Conservation (phyloP, 1,140 invertebrate species). For the Calephelis nemesis region DNA sequence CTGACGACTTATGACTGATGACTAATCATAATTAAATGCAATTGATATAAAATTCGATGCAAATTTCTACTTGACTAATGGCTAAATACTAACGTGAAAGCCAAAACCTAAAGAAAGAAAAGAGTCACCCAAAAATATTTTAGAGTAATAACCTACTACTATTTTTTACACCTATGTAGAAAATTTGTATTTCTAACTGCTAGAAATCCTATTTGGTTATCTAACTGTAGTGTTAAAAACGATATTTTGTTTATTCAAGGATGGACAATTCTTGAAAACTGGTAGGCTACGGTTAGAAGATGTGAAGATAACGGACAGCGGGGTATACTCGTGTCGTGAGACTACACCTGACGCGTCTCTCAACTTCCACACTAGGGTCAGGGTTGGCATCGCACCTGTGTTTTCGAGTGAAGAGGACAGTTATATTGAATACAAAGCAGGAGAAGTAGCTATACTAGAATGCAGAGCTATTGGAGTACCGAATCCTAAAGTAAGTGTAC, state of each 20-base stretch:
- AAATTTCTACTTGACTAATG: too few species aligned
- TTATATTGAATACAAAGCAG: constrained; percentile 27
- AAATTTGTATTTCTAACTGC: too few species aligned
- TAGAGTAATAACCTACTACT: too few species aligned
- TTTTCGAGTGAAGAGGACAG: constrained; percentile 32
- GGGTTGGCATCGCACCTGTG: constrained; percentile 34
- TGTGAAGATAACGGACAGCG: constrained; percentile 27
- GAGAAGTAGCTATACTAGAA: constrained; percentile 20
- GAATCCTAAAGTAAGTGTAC: constrained; percentile 33
- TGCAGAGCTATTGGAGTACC: constrained; percentile 36
- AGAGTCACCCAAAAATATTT: too few species aligned
- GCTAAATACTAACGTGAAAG: too few species aligned
- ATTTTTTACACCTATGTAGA: too few species aligned
- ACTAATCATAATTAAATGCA: too few species aligned
- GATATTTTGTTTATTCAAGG: constrained; percentile 28
- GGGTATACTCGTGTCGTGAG: constrained; percentile 43
- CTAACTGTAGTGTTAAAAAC: too few species aligned
- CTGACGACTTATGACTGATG: too few species aligned
- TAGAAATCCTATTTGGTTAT: too few species aligned
- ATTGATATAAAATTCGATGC: too few species aligned
- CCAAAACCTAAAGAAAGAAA: too few species aligned
- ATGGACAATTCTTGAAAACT: constrained; percentile 23
- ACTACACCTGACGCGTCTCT: constrained; percentile 28
- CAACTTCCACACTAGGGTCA: constrained; percentile 27
- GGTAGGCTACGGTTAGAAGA: constrained; percentile 29